A percentile compares a stretch with the other conserved stretches of the same genome.
These are phyloP conservation scores for Struthio camelus DNA, from an alignment of 2,113 vertebrate species.

Conservation along the genomic window DNA sequence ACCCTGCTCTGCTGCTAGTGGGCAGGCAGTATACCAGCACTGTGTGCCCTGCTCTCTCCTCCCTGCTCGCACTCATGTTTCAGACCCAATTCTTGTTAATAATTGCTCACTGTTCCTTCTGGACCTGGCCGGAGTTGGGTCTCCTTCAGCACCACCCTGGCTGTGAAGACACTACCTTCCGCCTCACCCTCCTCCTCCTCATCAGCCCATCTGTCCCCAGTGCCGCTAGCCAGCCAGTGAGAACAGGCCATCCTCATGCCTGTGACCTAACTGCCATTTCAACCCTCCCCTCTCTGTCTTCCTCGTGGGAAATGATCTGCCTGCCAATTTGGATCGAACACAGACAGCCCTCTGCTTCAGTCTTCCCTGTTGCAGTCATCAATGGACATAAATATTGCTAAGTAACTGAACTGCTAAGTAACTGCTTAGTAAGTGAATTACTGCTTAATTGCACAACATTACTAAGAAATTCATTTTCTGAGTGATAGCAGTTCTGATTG, in stretches of 20 bases:
- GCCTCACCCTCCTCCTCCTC: background rate
- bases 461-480: background rate
- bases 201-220: background rate
- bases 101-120: background rate
- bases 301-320: background rate
- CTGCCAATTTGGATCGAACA: background rate
- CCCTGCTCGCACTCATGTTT: background rate
- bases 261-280: background rate
- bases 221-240: background rate
- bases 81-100: background rate
- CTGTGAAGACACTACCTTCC: background rate
- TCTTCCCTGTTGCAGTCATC: background rate
- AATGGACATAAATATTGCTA: background rate
- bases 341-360: rapidly evolving
- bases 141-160: background rate
- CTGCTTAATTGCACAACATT: constrained; percentile 3
- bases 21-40: too few relatives aligned
- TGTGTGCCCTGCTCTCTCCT: background rate
- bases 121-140: background rate
- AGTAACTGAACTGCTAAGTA: background rate
- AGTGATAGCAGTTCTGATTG: background rate
- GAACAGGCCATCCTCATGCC: background rate
- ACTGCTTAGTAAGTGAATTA: background rate
- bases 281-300: background rate
- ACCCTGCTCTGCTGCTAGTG: background rate